Conservation (phyloP, 2,797 vertebrate genomes). For the Sebastolobus altivelis region DNA sequence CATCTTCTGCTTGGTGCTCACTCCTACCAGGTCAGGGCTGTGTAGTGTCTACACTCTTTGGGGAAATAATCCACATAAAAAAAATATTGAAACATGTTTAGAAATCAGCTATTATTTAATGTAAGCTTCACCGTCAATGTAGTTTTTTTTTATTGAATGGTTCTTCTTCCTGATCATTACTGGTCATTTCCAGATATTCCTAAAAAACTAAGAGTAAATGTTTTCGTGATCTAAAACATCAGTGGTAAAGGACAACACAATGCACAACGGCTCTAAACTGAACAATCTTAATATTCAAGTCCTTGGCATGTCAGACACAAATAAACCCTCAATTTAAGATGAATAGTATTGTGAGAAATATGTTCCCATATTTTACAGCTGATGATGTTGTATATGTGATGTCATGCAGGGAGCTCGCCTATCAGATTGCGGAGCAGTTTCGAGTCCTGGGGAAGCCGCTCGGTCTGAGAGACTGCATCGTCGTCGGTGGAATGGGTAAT, state of each 20-base stretch:
- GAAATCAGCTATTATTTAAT: not conserved
- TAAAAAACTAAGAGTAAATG: not conserved
- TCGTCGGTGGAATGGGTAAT: conserved; percentile 96
- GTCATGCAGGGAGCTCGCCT: conserved; percentile 91
- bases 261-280: not conserved
- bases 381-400: conserved; percentile 29
- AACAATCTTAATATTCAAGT: not conserved
- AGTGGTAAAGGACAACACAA: not conserved
- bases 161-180: not conserved
- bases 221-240: not conserved
- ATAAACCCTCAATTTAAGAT: not conserved
- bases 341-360: too few relatives aligned
- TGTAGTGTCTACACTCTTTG: not conserved
- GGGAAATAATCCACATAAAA: not conserved
- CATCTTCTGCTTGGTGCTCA: conserved; percentile 95
- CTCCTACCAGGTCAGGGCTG: conserved; percentile 90
- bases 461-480: conserved; percentile 91
- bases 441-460: conserved; percentile 94
- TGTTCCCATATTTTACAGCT: not conserved
- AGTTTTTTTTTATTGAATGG: not conserved
- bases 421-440: conserved; percentile 98
- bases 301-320: not conserved
- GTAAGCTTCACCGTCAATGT: not conserved
- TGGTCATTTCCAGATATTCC: not conserved
- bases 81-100: not conserved